Evolutionary conservation across 1,140 invertebrate species (phyloP), one percentile per base, ranked within the genome.

Genomic region (Sycobia sp.): DNA sequence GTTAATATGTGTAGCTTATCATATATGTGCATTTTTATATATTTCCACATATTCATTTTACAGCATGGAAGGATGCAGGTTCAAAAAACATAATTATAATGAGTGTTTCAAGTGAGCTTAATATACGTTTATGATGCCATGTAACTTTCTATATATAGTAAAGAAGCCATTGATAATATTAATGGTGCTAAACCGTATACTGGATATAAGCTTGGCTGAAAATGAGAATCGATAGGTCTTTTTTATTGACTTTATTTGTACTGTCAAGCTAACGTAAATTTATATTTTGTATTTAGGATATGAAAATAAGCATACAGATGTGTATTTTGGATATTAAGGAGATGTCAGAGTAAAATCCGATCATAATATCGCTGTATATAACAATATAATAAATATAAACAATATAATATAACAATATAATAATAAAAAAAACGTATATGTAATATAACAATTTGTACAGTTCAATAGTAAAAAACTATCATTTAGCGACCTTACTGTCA

Each of bases 41-140:
- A 53, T 36, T 61, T 61, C 20, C 9, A 44, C 8, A 49, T 55
- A 55, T 32, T 38, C 22, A 49, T 41, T n/a, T 8, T n/a, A 49
- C 14, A 10, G 11, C 44, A 22, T n/a, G 50, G 36, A 43, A 51
- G 18, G 32, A 34, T 18, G 36, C 39, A 54, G 46, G 44, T 44
- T 36, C 8, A 29, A 53, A 36, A 32, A 16, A 53, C 25, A 20
- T 34, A 46, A 41, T 13, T 27, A 61, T 22, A 14, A 41, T 43
- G 29, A 54, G 36, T 55, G 60, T 47, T 55, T 38, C 39, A 55
- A 38, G 22, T 62, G 59, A 62, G 41, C 50, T 47, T 54, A 60
- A 51, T 51, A 25, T 14, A 54, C 16, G 27, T 44, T 53, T 54
- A 47, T 18, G 41, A 62, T 62, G 59, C 50, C 49, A 47, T 53